A percentile compares a stretch with the other conserved stretches of the same genome.
phyloP scores from a whole-genome alignment of 2,888 invertebrate genomes.

The Pachymerium ferrugineum region DNA sequence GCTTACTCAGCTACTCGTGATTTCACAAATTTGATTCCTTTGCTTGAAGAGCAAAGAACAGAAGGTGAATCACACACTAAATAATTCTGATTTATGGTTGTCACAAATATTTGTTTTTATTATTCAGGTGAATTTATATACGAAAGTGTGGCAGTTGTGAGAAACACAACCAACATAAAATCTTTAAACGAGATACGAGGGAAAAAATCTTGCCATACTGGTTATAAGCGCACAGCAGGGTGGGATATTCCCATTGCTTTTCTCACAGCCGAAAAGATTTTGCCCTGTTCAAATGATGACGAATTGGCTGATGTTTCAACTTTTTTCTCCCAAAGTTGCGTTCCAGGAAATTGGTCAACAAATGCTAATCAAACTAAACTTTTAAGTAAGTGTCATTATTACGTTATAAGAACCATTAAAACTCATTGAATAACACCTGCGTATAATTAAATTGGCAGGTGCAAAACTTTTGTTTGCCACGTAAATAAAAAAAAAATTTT shows the following conservation, averaged over 20 bases:
- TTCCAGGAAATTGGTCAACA: slow-evolving; percentile 77
- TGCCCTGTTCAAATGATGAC: slow-evolving; percentile 44
- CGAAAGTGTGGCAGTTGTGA: slow-evolving; percentile 59
- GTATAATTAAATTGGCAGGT: too few species aligned
- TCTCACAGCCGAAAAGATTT: slow-evolving; percentile 30
- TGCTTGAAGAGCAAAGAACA: slow-evolving; percentile 7
- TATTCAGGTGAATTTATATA: slow-evolving; percentile 33
- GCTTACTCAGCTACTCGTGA: slow-evolving; percentile 31
- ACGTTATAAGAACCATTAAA: background rate
- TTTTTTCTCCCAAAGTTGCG: slow-evolving; percentile 75
- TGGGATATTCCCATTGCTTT: slow-evolving; percentile 50
- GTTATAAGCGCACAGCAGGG: slow-evolving; percentile 62
- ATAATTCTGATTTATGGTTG: background rate
- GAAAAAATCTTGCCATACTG: slow-evolving; percentile 71
- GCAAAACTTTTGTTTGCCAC: background rate
- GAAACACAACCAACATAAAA: slow-evolving; percentile 54
- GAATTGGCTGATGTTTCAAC: slow-evolving; percentile 72
- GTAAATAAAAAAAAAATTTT: background rate
- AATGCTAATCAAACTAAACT: slow-evolving; percentile 64
- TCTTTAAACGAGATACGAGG: slow-evolving; percentile 62
- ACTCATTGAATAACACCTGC: background rate
- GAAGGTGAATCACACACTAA: background rate
- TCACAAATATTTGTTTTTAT: background rate
- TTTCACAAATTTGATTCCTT: slow-evolving; percentile 9
- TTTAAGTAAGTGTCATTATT: slow-evolving; percentile 58